These are phyloP conservation scores for Palythoa grandis DNA, from an alignment of 92 coral and sea anemone species.

Conservation along the genomic window DNA sequence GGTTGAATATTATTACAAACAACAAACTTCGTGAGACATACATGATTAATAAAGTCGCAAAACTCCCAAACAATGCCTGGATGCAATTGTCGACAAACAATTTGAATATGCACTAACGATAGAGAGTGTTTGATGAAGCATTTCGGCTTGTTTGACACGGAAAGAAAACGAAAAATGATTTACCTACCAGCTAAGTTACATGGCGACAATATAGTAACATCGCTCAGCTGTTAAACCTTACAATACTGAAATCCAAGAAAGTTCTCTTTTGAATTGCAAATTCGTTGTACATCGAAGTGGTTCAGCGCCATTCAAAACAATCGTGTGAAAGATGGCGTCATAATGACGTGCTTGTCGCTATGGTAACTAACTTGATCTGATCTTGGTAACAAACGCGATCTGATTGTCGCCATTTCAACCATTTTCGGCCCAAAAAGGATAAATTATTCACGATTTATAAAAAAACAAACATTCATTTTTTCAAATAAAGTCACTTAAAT, in stretches of 20 bases:
- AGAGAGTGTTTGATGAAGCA: background rate
- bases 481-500: slow-evolving; percentile 1
- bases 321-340: slow-evolving; percentile 70
- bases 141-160: background rate
- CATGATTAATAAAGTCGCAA: slow-evolving; percentile 36
- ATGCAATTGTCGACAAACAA: slow-evolving; percentile 54
- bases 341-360: slow-evolving; percentile 79
- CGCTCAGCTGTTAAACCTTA: slow-evolving; percentile 2
- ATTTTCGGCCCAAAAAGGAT: slow-evolving; percentile 42
- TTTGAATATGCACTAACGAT: slow-evolving; percentile 44
- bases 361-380: slow-evolving; percentile 58
- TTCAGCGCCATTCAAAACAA: slow-evolving; percentile 89
- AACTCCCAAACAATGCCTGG: slow-evolving; percentile 50
- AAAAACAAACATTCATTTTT: slow-evolving; percentile 30
- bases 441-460: slow-evolving; percentile 59
- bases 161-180: background rate
- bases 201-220: slow-evolving; percentile 17
- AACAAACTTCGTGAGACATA: slow-evolving; percentile 19
- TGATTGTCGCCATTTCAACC: slow-evolving; percentile 18
- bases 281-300: slow-evolving; percentile 62
- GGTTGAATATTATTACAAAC: slow-evolving; percentile 17
- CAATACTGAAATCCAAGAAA: slow-evolving; percentile 25
- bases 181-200: slow-evolving; percentile 39
- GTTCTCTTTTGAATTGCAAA: slow-evolving; percentile 55
- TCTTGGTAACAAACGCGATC: slow-evolving; percentile 53